phyloP scores from a whole-genome alignment of 2,888 invertebrate species.

The Synanthedon vespiformis region DNA sequence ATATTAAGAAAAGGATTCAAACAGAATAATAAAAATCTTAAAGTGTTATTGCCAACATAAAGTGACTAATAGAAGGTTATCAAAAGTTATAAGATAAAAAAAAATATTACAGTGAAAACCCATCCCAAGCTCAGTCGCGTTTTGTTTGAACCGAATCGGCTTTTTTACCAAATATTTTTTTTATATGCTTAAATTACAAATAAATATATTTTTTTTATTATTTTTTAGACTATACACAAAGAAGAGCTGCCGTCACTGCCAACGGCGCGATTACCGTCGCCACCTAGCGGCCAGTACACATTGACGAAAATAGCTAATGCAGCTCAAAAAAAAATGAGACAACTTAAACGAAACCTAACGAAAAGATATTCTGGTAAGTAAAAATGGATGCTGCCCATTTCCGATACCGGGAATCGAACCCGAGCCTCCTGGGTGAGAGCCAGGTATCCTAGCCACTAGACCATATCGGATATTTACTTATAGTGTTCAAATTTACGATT shows the following conservation, averaged over 20 bases:
- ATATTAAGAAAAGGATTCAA: too few species aligned
- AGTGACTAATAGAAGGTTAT: too few species aligned
- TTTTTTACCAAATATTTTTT: too few species aligned
- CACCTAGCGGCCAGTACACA: conserved; percentile 74
- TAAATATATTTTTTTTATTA: neutral
- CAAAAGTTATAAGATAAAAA: too few species aligned
- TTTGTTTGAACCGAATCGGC: neutral
- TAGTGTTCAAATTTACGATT: too few species aligned
- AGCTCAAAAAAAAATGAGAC: conserved; percentile 73
- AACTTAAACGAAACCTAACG: conserved; percentile 76
- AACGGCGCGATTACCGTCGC: conserved; percentile 67
- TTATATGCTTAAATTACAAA: neutral
- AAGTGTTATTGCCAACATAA: too few species aligned
- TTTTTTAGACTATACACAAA: conserved; percentile 18
- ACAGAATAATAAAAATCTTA: too few species aligned
- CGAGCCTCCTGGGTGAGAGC: conserved; percentile 73
- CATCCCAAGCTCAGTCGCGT: too few species aligned
- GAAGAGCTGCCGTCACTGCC: conserved; percentile 40
- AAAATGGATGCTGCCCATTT: neutral
- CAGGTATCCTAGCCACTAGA: conserved; percentile 75
- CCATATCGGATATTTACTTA: conserved; percentile 57
- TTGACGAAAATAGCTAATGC: conserved; percentile 75
- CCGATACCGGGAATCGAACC: conserved; percentile 63
- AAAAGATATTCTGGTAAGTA: conserved; percentile 60
- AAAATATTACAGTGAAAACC: too few species aligned